phyloP scores from a whole-genome alignment of 2,888 invertebrate genomes.

The Coleophora deauratella region DNA sequence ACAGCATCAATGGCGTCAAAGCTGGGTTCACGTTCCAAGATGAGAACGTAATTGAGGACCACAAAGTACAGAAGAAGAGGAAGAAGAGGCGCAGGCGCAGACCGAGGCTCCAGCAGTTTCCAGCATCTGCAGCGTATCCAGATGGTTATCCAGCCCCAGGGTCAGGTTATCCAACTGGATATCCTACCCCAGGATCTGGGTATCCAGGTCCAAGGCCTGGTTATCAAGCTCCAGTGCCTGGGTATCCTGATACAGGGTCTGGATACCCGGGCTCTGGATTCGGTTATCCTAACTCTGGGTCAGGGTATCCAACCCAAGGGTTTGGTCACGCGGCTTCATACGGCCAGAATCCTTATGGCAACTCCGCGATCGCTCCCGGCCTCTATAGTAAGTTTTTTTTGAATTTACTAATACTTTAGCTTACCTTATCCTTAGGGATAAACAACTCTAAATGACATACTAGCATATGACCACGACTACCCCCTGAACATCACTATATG shows the following conservation, averaged over 20 bases:
- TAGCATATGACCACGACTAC: too few species aligned
- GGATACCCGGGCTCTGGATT: background rate
- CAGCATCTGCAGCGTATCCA: constrained; percentile 2
- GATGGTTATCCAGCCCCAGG: constrained; percentile 13
- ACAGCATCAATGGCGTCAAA: background rate
- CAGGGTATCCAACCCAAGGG: constrained; percentile 13
- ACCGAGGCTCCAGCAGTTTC: constrained; percentile 19
- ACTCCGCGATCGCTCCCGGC: too few species aligned
- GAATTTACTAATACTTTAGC: too few species aligned
- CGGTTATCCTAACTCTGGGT: constrained; percentile 11
- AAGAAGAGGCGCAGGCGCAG: constrained; percentile 33
- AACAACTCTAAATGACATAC: too few species aligned
- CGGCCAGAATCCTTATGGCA: too few species aligned
- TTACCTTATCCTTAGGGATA: too few species aligned
- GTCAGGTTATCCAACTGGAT: too few species aligned
- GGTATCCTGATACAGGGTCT: constrained; percentile 12
- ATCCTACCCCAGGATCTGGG: constrained; percentile 1
- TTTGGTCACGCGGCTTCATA: too few species aligned
- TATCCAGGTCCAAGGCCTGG: constrained; percentile 10
- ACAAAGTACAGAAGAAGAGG: constrained; percentile 24
- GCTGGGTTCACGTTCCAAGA: constrained; percentile 17
- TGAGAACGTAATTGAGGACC: constrained; percentile 18
- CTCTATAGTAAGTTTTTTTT: too few species aligned
- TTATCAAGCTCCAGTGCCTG: constrained; percentile 12
- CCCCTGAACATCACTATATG: too few species aligned